Evolutionary conservation across 2,113 vertebrate species (phyloP), one percentile per base, ranked within the genome.

Genomic region (Oncorhynchus masou): DNA sequence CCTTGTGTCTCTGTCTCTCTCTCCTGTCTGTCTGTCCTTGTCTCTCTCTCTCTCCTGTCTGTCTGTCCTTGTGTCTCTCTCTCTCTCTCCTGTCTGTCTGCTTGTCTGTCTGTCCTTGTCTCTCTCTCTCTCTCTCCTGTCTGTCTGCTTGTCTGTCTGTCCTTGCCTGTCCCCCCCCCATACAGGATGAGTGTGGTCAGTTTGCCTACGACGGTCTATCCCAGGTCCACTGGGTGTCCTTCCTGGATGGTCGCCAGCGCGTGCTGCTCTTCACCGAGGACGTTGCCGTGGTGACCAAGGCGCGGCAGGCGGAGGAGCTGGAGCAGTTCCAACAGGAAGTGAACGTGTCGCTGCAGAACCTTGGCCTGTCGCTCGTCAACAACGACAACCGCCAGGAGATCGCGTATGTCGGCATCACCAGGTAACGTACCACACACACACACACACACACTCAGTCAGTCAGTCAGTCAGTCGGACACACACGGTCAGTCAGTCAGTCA

Each of bases 211-310:
- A 96, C 68, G 87, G 87, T 57, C 90, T 95, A 24, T 94, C 87
- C 60, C 96, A 97, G 15, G 92, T 98, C 4, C 96, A 99, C 75
- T 99, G 98, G 97, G 96, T 97, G 1, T 97, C 96, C 5, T 99
- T 99, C 87, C 90, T 99, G 65, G 96, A 99, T 0, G 98, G 98
- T 0, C 95, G 96, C 0, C 98, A 99, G 77, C 94, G 98, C 12
- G 94, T 99, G 65, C 85, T 99, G 57, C 93, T 99, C 45, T 99
- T 99, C 81, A 98, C 97, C 0, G 96, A 98, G 71, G 98, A 99
- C 3, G 94, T 97, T 0, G 96, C 93, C 0, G 88, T 99, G 68
- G 93, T 99, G 66, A 95, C 95, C 5, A 98, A 96, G 88, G 98
- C 97, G 2, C 92, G 95, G 1, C 96, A 99, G 84, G 97, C 97